Base-by-base conservation (phyloP, 1,140 invertebrate genomes). In the Drosophila nasuta region DNA sequence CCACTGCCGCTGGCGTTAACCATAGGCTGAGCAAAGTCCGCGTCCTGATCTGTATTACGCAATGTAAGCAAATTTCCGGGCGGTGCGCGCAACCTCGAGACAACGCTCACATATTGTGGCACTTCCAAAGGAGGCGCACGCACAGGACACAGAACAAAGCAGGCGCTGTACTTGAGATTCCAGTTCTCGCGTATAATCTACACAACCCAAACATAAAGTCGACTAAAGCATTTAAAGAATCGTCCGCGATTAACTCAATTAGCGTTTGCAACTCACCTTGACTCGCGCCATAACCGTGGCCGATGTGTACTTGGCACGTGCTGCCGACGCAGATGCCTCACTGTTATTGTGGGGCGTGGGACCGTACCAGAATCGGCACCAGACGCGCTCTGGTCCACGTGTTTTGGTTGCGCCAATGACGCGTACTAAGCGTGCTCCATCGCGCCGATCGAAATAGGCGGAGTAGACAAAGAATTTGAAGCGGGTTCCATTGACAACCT, bases 391-490 rank as follows among this genome's bases (percentile, higher is more conserved):
- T 0, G 96, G 95, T 10, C 95, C 95, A 75, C 96, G 94, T 0
- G 97, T 98, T 93, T 96, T 96, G 0, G 97, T 97, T 7, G 97
- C 97, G n/a, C 96, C 97, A 68, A 98, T 96, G 20, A 98, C 94
- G 13, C 97, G 94, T 33, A 97, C 93, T 68, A 96, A 94, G 51
- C 95, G 95, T 13, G 95, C 93, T n/a, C 94, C 94, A 72, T 95
- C 95, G 75, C 96, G 94, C 46, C 95, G 93, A 92, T 98, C 97
- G 80, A 96, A 96, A 83, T 96, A 98, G 35, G 97, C 97, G 1
- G 97, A 98, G 88, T 97, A 98, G 13, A 98, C 97, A 92, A 96
- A 98, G 93, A 98, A 98, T 93, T 97, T 97, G 90, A 95, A 97
- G 88, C 96, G 96, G 92, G 67, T 94, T 43, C 94, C 94, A 60